Evolutionary conservation across 2,888 invertebrate species (phyloP), one percentile per base, ranked within the genome.

Genomic region (Aelia acuminata): DNA sequence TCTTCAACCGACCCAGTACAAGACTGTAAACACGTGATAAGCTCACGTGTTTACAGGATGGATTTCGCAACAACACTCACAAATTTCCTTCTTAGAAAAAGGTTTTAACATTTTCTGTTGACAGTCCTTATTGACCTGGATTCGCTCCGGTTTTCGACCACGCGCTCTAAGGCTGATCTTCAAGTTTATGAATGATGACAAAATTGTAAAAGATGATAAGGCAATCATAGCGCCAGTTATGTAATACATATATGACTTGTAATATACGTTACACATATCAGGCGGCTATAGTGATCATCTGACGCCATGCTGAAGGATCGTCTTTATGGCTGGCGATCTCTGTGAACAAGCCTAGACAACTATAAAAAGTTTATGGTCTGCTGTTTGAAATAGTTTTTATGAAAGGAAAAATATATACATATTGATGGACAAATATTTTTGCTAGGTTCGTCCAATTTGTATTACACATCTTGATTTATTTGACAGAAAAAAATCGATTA

Each of bases 121-220:
- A 57, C 4, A 15, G 18, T 70, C 63, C 4, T 31, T 18, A 70
- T 35, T 70, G 63, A 35, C 63, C 31, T 70, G 31, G 35, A 70
- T 70, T 35, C 35, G 35, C 31, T 13, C 15, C 18, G 31, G 22
- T 5, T 35, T n/a, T 18, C 8, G 18, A 35, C 10, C 63, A 70
- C 63, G 63, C 63, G 63, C 63, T 70, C 7, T 20, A 35, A 18
- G 63, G 18, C 31, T 70, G 63, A 70, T 70, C 2, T 20, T 70
- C 26, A 70, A 70, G 31, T 70, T 70, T 70, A 70, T 70, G 63
- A 70, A 70, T 70, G 63, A 70, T 70, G 63, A 70, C 63, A 70
- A 70, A 53, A 53, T n/a, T 53, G 53, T 53, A n/a, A 1, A 10
- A 53, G 22, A 18, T 35, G 63, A 70, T 70, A 70, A 70, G 31